Base-by-base conservation (phyloP, 92 coral and sea anemone genomes). In the Isaurus tuberculatus region DNA sequence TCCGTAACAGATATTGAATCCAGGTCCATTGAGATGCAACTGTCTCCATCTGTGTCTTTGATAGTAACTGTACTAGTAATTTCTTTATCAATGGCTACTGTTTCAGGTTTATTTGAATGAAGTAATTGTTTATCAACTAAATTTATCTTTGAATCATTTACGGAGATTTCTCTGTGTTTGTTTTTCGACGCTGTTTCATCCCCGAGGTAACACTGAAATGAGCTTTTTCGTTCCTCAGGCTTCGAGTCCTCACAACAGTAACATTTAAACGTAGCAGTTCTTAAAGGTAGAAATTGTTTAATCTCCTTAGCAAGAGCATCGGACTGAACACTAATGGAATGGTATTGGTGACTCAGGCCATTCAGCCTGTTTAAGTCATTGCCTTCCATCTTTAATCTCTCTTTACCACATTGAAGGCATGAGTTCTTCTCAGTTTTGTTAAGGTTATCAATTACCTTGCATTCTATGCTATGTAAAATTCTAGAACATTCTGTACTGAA, bases 231-330 rank as follows among this genome's bases (percentile, higher is more conserved):
- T 36, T 31, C 5, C 75, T 49, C 16, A 17, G 42, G 33, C 48
- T 70, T n/a, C 25, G 37, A n/a, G 25, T 79, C 80, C 34, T 88
- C 84, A 73, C 94, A 93, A 73, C 97, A 93, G 66, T 93, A 93
- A 75, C 97, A 93, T 25, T 78, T 83, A 69, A 93, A 93, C 1
- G 97, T 83, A 30, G 79, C 90, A 70, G 84, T 88, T 7, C 86
- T 77, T 36, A 78, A 55, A 9, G 75, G 72, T 2, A 91, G 1
- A 81, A 93, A 89, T 61, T 89, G 97, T 57, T 74, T 86, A 60
- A 91, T 65, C 57, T 89, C 94, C 72, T 91, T 93, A 3, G 84
- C 26, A 14, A 77, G 70, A 32, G 70, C 53, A 17, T 36, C 43
- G 36, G 58, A 51, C 20, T 65, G 32, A 40, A 55, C 82, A 77